Percentiles rank a stretch among this genome's conserved stretches.
These are phyloP conservation scores for Ciconia boyciana DNA, from an alignment of 2,113 vertebrate species.

Conservation along the genomic window DNA sequence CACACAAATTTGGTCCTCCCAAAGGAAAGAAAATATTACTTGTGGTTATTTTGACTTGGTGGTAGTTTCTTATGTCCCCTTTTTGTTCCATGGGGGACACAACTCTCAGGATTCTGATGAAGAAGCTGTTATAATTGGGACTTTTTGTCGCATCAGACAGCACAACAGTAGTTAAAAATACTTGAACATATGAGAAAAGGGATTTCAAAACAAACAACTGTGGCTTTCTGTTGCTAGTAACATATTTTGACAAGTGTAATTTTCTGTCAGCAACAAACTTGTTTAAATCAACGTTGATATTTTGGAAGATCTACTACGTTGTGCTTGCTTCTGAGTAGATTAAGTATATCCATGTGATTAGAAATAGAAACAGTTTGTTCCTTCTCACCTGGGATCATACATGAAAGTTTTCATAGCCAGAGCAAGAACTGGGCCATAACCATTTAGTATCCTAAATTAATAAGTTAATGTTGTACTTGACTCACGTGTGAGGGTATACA, in stretches of 20 bases:
- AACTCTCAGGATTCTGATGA: neutral
- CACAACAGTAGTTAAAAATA: neutral
- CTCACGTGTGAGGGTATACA: neutral
- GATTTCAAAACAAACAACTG: neutral
- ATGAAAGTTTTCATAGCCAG: neutral
- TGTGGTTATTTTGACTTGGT: neutral
- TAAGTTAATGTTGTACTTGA: neutral
- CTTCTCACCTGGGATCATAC: neutral
- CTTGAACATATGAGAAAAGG: neutral
- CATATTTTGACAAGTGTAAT: neutral
- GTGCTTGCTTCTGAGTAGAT: neutral
- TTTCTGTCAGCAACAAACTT: neutral
- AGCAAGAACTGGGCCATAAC: neutral
- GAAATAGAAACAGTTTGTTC: neutral
- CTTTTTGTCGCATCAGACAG: neutral
- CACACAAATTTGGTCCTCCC: neutral
- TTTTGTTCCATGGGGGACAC: neutral
- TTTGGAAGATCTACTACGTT: neutral
- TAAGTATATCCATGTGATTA: neutral
- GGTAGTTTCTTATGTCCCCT: neutral
- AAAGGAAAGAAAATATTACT: neutral
- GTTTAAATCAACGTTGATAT: neutral
- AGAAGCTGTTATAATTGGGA: neutral
- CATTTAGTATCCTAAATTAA: neutral
- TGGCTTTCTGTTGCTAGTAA: neutral